These are phyloP conservation scores for Pampusana beccarii DNA, from an alignment of 2,113 vertebrate species.

Conservation along the genomic window DNA sequence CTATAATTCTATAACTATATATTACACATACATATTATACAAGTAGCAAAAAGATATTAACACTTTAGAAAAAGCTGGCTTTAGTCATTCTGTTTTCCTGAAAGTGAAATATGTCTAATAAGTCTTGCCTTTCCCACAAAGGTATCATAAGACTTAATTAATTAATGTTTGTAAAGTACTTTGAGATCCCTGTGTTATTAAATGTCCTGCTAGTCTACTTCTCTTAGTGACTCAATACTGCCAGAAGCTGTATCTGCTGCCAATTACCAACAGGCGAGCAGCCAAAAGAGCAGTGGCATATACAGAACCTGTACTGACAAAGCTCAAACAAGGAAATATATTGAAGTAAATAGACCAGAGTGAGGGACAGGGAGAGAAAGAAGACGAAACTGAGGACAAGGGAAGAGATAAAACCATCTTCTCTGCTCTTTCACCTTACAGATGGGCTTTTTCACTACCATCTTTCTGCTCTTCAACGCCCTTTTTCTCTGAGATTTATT, in stretches of 20 bases:
- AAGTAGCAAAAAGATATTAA: background rate
- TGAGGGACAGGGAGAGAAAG: background rate
- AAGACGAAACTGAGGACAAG: background rate
- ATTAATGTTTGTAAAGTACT: background rate
- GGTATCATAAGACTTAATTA: slow-evolving; percentile 6
- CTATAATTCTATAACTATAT: background rate
- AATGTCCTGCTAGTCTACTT: background rate
- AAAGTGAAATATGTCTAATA: background rate
- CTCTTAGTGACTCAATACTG: background rate
- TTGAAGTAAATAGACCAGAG: background rate
- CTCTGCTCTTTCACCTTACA: background rate
- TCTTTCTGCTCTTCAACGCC: background rate
- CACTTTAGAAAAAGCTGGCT: background rate
- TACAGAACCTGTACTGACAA: background rate
- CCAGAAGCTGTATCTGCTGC: background rate
- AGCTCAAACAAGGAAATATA: background rate
- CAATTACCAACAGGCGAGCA: background rate
- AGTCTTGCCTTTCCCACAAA: background rate
- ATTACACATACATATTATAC: background rate
- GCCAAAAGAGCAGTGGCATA: background rate
- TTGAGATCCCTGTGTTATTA: background rate
- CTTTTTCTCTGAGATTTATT: background rate
- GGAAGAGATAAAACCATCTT: background rate
- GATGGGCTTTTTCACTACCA: background rate
- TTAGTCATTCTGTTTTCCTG: background rate